Base-by-base conservation (phyloP, 2,113 vertebrate genomes). In the Varanus komodoensis region DNA sequence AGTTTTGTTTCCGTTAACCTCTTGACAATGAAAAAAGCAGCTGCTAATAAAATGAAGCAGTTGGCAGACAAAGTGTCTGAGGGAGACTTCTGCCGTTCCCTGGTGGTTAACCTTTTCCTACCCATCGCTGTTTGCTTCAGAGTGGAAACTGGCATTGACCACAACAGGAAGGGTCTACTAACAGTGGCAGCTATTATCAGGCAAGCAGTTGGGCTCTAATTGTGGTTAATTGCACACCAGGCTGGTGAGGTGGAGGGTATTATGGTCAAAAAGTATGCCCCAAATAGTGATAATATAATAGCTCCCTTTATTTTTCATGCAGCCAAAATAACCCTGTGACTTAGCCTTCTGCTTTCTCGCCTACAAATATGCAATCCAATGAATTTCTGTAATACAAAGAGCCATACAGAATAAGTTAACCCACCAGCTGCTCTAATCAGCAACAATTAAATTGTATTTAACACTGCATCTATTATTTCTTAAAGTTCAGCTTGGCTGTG, bases 51-150 rank as follows among this genome's bases (percentile, higher is more conserved):
- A 96, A 97, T 93, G 95, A 97, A 96, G 92, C 92, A 87, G 91
- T 97, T 97, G 96, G 96, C 97, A 97, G 96, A 97, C 95, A 94
- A 94, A 93, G 93, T 93, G 92, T 96, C 92, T 92, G 95, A 96
- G 88, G 88, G 90, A 94, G 79, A 94, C 92, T 94, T 96, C 93
- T 96, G 88, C 91, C 89, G 94, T 89, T 94, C 89, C 75, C 91
- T 94, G 93, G 61, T 85, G 90, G 89, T 96, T 97, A 96, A 97
- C 96, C 92, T 96, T 95, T 95, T 95, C 93, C 92, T 96, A 69
- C 80, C 93, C 93, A 84, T 84, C 82, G 89, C 86, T 87, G 25
- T 89, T 80, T 94, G 77, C 89, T 87, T 88, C 81, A 86, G 52
- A 91, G 68, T 89, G 69, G 64, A 89, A 94, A 94, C 95, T 88